These are phyloP conservation scores for Tipula lateralis DNA, from an alignment of 2,888 invertebrate species.

Conservation along the genomic window DNA sequence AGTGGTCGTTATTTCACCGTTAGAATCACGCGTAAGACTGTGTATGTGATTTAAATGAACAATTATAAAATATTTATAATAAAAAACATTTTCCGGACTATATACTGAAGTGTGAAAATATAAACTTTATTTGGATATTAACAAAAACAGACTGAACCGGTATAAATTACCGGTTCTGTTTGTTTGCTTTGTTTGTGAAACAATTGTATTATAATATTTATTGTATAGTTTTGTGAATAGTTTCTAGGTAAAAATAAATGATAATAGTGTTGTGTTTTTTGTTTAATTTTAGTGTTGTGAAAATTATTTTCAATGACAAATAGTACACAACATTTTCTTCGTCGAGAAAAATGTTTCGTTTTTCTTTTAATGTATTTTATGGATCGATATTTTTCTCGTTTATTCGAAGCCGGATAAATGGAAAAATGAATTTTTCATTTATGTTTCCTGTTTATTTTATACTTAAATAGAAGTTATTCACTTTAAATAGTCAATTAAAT, in stretches of 20 bases:
- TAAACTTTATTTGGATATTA: neutral
- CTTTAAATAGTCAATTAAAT: neutral
- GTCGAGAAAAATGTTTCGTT: neutral
- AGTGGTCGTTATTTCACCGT: neutral
- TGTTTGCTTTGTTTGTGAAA: neutral
- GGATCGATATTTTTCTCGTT: neutral
- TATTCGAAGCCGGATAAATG: neutral
- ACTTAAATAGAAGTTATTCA: neutral
- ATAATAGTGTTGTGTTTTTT: neutral
- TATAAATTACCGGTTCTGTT: slow-evolving; percentile 14
- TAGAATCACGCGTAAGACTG: neutral
- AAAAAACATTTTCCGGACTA: neutral
- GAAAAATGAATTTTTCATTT: neutral
- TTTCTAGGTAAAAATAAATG: neutral
- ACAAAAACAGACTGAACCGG: slow-evolving; percentile 11
- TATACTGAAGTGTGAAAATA: neutral
- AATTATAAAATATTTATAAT: neutral
- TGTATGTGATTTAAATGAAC: neutral
- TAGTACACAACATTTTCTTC: neutral
- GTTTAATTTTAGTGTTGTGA: neutral
- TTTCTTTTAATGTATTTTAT: neutral
- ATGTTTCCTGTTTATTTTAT: neutral
- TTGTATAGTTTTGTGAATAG: neutral
- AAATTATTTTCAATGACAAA: neutral
- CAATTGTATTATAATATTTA: neutral